Conservation (phyloP, 2,888 invertebrate species). For the Bellardia pandia region DNA sequence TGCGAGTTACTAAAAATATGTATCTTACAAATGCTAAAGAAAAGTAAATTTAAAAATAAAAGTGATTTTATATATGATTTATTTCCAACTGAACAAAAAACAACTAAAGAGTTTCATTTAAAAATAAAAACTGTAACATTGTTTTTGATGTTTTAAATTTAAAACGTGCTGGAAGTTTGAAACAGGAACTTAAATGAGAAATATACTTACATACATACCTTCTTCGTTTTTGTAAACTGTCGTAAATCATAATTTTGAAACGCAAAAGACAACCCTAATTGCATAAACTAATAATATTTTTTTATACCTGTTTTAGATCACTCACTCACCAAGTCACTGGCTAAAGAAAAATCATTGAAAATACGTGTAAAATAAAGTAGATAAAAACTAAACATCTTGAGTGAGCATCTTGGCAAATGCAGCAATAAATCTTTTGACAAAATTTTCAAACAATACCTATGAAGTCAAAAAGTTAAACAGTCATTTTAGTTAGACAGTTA, state of each 20-base stretch:
- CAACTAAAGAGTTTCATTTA: slow-evolving; percentile 41
- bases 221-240: slow-evolving; percentile 15
- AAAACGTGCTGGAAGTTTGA: slow-evolving; percentile 62
- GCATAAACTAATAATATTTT: slow-evolving; percentile 55
- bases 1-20: slow-evolving; percentile 17
- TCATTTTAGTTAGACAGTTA: slow-evolving; percentile 3
- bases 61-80: slow-evolving; percentile 41
- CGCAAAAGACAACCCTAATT: slow-evolving; percentile 44
- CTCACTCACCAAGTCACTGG: slow-evolving; percentile 21
- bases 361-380: slow-evolving; percentile 30
- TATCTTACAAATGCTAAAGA: slow-evolving; percentile 6
- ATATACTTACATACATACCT: neutral
- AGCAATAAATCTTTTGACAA: slow-evolving; percentile 61
- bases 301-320: slow-evolving; percentile 68
- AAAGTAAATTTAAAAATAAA: slow-evolving; percentile 26
- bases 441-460: slow-evolving; percentile 36
- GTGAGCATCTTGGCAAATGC: slow-evolving; percentile 1
- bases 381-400: slow-evolving; percentile 27
- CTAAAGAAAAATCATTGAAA: slow-evolving; percentile 41
- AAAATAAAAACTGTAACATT: slow-evolving; percentile 12
- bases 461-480: slow-evolving; percentile 57
- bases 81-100: slow-evolving; percentile 8
- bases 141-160: neutral
- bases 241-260: slow-evolving; percentile 69
- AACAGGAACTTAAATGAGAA: slow-evolving; percentile 56